These are phyloP conservation scores for Xestoiulus laeticollis DNA, from an alignment of 2,888 invertebrate genomes.

Conservation along the genomic window DNA sequence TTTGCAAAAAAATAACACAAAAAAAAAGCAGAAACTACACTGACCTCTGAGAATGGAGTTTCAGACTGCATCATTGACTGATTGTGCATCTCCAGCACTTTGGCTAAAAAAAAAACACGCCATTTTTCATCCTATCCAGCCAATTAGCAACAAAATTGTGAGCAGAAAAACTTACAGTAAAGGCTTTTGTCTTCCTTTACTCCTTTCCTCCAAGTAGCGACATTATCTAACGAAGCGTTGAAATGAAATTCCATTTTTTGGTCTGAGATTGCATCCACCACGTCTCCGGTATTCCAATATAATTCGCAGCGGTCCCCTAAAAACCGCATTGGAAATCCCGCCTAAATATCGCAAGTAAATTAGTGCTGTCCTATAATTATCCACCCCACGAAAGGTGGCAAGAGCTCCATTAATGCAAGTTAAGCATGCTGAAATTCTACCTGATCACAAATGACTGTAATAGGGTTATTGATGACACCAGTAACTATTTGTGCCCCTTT, in stretches of 20 bases:
- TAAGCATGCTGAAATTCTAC: slow-evolving; percentile 59
- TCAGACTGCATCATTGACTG: slow-evolving; percentile 63
- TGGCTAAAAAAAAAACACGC: slow-evolving; percentile 53
- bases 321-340: slow-evolving; percentile 57
- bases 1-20: too few relatives aligned
- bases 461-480: slow-evolving; percentile 67
- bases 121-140: background rate
- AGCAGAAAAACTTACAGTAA: slow-evolving; percentile 58
- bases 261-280: slow-evolving; percentile 61
- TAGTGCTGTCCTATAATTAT: too few relatives aligned
- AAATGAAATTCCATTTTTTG: slow-evolving; percentile 65
- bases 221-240: slow-evolving; percentile 64
- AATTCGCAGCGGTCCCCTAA: slow-evolving; percentile 64
- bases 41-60: slow-evolving; percentile 62
- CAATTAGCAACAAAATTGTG: background rate
- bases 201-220: slow-evolving; percentile 62
- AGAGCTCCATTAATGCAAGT: too few relatives aligned
- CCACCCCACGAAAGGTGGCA: too few relatives aligned
- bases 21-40: background rate
- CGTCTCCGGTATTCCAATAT: slow-evolving; percentile 60
- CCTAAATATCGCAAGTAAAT: slow-evolving; percentile 54
- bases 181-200: slow-evolving; percentile 60
- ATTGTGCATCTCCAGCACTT: slow-evolving; percentile 62
- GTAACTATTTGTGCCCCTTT: slow-evolving; percentile 66
- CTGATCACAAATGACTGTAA: slow-evolving; percentile 66